These are phyloP conservation scores for Paraplagusia blochii DNA, from an alignment of 2,113 vertebrate genomes.

Conservation along the genomic window DNA sequence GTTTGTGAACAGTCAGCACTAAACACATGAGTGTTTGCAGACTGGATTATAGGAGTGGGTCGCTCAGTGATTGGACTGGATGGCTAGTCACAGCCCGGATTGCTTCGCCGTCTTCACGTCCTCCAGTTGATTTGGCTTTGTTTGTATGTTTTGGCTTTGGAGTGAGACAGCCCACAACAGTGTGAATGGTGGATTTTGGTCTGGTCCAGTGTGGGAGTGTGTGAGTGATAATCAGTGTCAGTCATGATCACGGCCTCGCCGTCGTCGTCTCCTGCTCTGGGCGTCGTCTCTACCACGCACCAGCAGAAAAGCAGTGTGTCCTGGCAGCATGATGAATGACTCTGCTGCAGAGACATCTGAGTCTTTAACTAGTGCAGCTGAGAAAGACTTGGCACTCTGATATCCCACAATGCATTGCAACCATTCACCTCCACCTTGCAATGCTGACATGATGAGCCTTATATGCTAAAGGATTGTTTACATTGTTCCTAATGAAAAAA, in stretches of 20 bases:
- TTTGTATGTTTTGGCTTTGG: slow-evolving; percentile 4
- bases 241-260: slow-evolving; percentile 24
- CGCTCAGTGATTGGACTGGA: slow-evolving; percentile 48
- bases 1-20: slow-evolving; percentile 60
- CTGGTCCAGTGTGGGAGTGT: slow-evolving; percentile 5
- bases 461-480: no score
- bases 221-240: slow-evolving; percentile 39
- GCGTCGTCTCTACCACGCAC: slow-evolving; percentile 31
- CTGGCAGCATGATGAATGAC: slow-evolving; percentile 53
- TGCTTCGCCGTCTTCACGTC: slow-evolving; percentile 17
- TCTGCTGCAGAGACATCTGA: slow-evolving; percentile 45
- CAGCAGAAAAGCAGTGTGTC: slow-evolving; percentile 22
- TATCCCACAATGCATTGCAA: not conserved
- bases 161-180: not conserved
- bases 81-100: slow-evolving; percentile 22
- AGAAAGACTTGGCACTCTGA: not conserved
- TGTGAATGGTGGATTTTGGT: slow-evolving; percentile 27
- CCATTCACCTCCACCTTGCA: not conserved
- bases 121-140: not conserved
- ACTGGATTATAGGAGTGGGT: slow-evolving; percentile 43
- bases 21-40: slow-evolving; percentile 56
- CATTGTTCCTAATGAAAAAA: no score
- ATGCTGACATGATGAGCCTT: no score
- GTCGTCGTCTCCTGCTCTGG: slow-evolving; percentile 23
- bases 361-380: slow-evolving; percentile 35